Conservation (phyloP, 2,113 vertebrate species). For the Microtus ochrogaster region DNA sequence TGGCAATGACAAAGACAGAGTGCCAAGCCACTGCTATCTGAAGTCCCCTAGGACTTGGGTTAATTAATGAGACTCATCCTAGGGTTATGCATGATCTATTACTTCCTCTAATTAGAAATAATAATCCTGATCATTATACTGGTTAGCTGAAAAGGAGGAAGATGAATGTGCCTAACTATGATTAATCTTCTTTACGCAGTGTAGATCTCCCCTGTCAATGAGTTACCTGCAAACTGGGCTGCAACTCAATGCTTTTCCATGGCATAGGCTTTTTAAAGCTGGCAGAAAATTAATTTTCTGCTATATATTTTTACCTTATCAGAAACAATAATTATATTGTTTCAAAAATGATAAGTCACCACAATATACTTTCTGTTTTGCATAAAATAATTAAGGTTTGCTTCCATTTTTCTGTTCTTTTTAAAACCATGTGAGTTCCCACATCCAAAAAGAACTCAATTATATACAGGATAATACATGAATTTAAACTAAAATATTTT, state of each 20-base stretch:
- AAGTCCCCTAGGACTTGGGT: constrained; percentile 93
- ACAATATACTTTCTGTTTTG: constrained; percentile 54
- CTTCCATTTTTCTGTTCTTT: constrained; percentile 48
- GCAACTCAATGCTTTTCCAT: constrained; percentile 80
- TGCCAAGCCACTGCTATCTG: constrained; percentile 89
- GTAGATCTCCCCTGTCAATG: constrained; percentile 87
- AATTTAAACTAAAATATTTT: background rate
- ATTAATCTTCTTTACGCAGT: constrained; percentile 91
- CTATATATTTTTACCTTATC: constrained; percentile 41
- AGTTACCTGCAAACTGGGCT: constrained; percentile 84
- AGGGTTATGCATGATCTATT: constrained; percentile 98
- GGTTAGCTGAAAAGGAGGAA: constrained; percentile 95
- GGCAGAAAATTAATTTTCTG: constrained; percentile 35
- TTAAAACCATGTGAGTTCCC: constrained; percentile 28
- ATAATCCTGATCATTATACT: constrained; percentile 99
- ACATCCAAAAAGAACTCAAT: background rate
- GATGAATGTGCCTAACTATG: constrained; percentile 96
- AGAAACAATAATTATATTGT: background rate
- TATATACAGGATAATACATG: background rate
- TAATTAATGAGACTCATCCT: constrained; percentile 99
- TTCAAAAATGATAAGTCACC: background rate
- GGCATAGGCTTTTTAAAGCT: constrained; percentile 73
- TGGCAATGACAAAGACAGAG: constrained; percentile 95
- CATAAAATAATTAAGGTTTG: background rate
- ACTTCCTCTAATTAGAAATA: constrained; percentile 99